These are phyloP conservation scores for Anticlea derivata DNA, from an alignment of 2,888 invertebrate genomes.

Conservation along the genomic window DNA sequence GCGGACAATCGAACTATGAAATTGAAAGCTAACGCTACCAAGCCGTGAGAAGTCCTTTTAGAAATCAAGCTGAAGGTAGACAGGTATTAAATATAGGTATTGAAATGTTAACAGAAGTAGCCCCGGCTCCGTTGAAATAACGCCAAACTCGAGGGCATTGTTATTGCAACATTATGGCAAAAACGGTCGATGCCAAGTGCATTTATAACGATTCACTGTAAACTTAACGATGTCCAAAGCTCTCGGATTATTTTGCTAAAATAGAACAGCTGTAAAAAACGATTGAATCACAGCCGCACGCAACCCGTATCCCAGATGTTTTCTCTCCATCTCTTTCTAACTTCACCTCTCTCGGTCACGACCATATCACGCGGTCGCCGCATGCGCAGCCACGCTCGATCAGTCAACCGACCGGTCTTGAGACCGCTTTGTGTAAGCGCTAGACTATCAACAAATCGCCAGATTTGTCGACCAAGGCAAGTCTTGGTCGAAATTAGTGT, in stretches of 20 bases:
- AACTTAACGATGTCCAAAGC: constrained; percentile 24
- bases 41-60: too few species aligned
- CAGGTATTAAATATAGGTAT: too few species aligned
- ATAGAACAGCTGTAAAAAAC: constrained; percentile 42
- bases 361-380: constrained; percentile 48
- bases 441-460: constrained; percentile 31
- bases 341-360: constrained; percentile 36
- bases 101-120: neutral
- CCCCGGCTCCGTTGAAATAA: neutral
- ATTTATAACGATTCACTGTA: constrained; percentile 15
- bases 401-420: constrained; percentile 39
- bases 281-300: constrained; percentile 44
- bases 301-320: constrained; percentile 56
- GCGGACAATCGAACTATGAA: neutral
- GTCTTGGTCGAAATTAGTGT: constrained; percentile 15
- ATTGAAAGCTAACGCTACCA: neutral
- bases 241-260: constrained; percentile 30
- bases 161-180: constrained; percentile 12
- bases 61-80: neutral
- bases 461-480: constrained; percentile 23
- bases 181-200: constrained; percentile 13
- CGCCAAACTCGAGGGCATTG: constrained; percentile 2
- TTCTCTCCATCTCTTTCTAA: constrained; percentile 53
- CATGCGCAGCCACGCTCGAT: constrained; percentile 43
- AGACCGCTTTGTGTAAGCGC: constrained; percentile 29